These are phyloP conservation scores for Aricia agestis DNA, from an alignment of 1,140 invertebrate species.

Conservation along the genomic window DNA sequence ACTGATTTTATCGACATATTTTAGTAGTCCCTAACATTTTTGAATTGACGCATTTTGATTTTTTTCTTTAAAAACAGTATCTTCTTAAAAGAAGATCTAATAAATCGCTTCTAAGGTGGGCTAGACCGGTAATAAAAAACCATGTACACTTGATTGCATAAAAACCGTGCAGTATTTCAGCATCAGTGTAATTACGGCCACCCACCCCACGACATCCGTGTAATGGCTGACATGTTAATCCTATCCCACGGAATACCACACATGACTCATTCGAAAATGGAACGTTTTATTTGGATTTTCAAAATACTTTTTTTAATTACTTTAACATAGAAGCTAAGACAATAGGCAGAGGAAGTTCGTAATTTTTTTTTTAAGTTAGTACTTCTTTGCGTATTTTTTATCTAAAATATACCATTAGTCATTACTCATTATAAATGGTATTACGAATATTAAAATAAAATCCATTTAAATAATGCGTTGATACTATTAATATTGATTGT, in stretches of 20 bases:
- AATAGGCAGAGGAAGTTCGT: too few species aligned
- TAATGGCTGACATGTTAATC: conserved; percentile 57
- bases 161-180: conserved; percentile 3
- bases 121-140: neutral
- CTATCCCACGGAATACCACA: conserved; percentile 26
- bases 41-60: too few species aligned
- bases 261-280: conserved; percentile 33
- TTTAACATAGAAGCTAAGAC: too few species aligned
- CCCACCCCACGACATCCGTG: conserved; percentile 39
- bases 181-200: conserved; percentile 22
- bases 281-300: neutral
- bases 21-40: too few species aligned
- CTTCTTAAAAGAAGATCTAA: too few species aligned
- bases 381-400: neutral
- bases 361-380: too few species aligned
- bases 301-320: neutral
- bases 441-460: neutral
- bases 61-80: too few species aligned
- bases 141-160: neutral
- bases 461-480: neutral
- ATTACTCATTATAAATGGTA: neutral
- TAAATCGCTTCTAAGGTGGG: neutral
- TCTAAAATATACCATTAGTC: neutral
- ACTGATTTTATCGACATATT: too few species aligned
- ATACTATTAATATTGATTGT: neutral